A percentile compares a stretch with the other conserved stretches of the same genome.
phyloP scores from a whole-genome alignment of 2,888 invertebrate genomes.

The Andrena marginata region DNA sequence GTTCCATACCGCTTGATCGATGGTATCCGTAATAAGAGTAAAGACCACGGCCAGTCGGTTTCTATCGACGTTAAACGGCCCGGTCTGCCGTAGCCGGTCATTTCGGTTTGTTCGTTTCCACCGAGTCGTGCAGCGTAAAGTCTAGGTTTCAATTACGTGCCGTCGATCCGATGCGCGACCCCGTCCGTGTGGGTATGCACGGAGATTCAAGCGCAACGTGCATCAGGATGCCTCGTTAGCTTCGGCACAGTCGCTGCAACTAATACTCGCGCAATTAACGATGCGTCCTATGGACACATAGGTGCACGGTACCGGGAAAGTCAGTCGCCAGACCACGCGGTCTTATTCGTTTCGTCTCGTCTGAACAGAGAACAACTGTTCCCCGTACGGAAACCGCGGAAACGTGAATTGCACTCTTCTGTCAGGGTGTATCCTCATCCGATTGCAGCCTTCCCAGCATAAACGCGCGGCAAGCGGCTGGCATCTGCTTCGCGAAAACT shows the following conservation, averaged over 20 bases:
- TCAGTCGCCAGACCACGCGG: conserved; percentile 9
- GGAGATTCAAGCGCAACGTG: conserved; percentile 20
- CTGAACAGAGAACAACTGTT: conserved; percentile 4
- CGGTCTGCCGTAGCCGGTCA: conserved; percentile 19
- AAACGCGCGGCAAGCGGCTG: too few species aligned
- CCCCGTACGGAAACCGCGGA: conserved; percentile 3
- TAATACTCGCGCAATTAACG: conserved; percentile 45
- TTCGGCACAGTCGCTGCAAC: conserved; percentile 15
- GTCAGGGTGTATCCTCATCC: not conserved
- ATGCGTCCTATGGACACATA: conserved; percentile 9
- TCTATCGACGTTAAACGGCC: conserved; percentile 30
- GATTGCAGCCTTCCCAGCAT: too few species aligned
- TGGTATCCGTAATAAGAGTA: conserved; percentile 38
- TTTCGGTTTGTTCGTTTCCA: conserved; percentile 36
- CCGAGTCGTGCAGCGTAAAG: conserved; percentile 10
- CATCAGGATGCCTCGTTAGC: conserved; percentile 37
- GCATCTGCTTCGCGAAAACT: too few species aligned
- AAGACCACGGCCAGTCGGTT: conserved; percentile 23
- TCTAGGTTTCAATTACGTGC: conserved; percentile 37
- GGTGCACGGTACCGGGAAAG: conserved; percentile 39
- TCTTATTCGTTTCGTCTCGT: conserved; percentile 1
- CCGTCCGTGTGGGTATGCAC: not conserved
- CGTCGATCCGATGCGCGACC: conserved; percentile 2
- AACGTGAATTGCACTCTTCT: conserved; percentile 5
- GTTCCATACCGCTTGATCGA: conserved; percentile 50